Conservation (phyloP, 2,888 invertebrate species). For the Phyllotreta striolata region DNA sequence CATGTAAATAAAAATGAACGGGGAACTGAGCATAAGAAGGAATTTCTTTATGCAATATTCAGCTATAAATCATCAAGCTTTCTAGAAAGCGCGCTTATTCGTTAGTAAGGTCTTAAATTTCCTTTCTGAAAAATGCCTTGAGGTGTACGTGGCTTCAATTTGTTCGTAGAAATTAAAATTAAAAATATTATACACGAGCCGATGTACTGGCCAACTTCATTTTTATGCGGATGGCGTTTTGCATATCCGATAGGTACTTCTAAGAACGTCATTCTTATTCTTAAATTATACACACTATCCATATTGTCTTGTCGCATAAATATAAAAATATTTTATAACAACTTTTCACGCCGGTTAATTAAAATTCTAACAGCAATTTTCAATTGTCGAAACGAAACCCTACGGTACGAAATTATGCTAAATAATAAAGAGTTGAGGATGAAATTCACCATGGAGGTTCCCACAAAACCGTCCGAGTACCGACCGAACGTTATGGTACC, state of each 20-base stretch:
- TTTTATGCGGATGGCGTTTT: slow-evolving; percentile 54
- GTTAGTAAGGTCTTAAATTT: slow-evolving; percentile 22
- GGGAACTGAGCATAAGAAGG: neutral
- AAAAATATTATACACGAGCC: slow-evolving; percentile 49
- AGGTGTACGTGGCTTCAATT: slow-evolving; percentile 37
- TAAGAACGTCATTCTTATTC: slow-evolving; percentile 48
- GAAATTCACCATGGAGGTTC: slow-evolving; percentile 8
- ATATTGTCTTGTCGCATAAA: slow-evolving; percentile 33
- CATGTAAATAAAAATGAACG: slow-evolving; percentile 2
- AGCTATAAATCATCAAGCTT: slow-evolving; percentile 14
- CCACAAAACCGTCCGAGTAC: slow-evolving; percentile 28
- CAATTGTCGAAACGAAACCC: neutral
- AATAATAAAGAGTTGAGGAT: neutral
- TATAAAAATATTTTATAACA: slow-evolving; percentile 28
- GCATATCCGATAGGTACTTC: slow-evolving; percentile 55
- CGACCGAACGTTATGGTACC: slow-evolving; percentile 26
- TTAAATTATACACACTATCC: slow-evolving; percentile 38
- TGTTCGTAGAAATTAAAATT: slow-evolving; percentile 44
- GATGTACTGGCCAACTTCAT: slow-evolving; percentile 49
- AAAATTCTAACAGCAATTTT: neutral
- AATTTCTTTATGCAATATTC: slow-evolving; percentile 12
- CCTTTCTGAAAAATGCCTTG: slow-evolving; percentile 30
- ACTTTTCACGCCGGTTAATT: neutral
- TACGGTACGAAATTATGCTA: slow-evolving; percentile 3
- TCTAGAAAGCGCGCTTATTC: slow-evolving; percentile 17